Base-by-base conservation (phyloP, 2,113 vertebrate genomes). In the Odocoileus virginianus region DNA sequence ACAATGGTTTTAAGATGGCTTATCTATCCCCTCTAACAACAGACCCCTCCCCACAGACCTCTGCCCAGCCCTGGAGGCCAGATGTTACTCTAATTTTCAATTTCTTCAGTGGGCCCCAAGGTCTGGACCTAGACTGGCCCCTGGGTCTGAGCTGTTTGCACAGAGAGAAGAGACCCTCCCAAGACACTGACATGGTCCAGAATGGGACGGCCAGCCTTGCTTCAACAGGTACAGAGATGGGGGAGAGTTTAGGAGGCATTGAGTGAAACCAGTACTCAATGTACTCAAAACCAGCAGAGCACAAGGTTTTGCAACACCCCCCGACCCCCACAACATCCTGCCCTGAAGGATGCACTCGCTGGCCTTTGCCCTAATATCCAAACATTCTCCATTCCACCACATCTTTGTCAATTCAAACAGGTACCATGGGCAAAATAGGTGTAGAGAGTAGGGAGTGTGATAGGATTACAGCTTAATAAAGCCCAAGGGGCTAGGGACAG, bases 381-480 rank as follows among this genome's bases (percentile, higher is more conserved):
- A 36, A 27, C 27, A 67, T 33, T 87, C 78, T 91, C 58, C 58
- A 82, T 45, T 16, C 25, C 47, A n/a, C 28, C 47, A 5, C 30
- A 61, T 25, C 40, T 95, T 50, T 87, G 61, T 64, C 84, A 30
- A 25, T 50, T 84, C 54, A 33, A 54, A 90, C 19, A 19, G 40
- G 19, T 25, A 16, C 5, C 47, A 67, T 40, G 21, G 36, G 25
- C 30, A 92, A 94, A 88, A 86, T 17, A 67, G n/a, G 55, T 87
- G 47, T 57, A 54, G 55, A 71, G 83, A 92, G 45, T 23, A 74
- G 25, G 21, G 97, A 83, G 43, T 23, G 2, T 36, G 28, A n/a
- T 8, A 81, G 54, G 47, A 83, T 85, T 67, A n/a, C 40, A 33
- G 50, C 30, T 86, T 71, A 14, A 96, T 55, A 95, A 92, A 92